A percentile compares a stretch with the other conserved stretches of the same genome.
Evolutionary conservation across 1,140 invertebrate genomes (phyloP).

Genomic region (Calliphora vicina): DNA sequence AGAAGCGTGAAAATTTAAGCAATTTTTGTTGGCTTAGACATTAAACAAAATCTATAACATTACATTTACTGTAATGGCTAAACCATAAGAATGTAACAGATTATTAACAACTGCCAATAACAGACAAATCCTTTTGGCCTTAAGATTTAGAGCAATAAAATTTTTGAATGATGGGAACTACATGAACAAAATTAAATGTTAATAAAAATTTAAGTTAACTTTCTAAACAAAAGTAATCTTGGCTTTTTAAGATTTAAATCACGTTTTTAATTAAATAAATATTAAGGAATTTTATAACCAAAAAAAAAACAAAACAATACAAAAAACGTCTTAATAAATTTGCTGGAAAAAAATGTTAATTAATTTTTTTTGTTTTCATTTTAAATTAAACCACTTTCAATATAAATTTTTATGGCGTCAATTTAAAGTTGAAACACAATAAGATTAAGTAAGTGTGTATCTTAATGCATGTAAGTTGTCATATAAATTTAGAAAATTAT

Average conservation of each 20-base stretch:
- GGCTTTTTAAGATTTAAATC: not conserved
- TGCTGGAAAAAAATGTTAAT: not conserved
- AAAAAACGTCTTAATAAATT: no score
- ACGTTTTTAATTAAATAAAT: conserved; percentile 2
- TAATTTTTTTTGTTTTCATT: not conserved
- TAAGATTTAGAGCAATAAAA: not conserved
- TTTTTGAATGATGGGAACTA: not conserved
- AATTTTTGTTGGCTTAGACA: not conserved
- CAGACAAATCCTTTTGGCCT: not conserved
- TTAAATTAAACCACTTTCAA: not conserved
- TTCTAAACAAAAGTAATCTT: conserved; percentile 1
- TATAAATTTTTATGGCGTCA: not conserved
- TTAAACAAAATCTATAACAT: not conserved
- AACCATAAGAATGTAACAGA: not conserved
- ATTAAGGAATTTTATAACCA: not conserved
- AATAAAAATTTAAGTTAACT: not conserved
- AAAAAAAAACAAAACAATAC: no score
- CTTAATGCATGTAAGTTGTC: not conserved
- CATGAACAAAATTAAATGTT: not conserved
- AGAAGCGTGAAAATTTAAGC: not conserved
- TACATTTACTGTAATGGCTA: not conserved
- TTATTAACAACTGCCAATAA: not conserved
- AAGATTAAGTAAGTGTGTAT: conserved; percentile 1
- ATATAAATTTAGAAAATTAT: conserved; percentile 3
- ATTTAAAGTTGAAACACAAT: not conserved